A percentile compares a stretch with the other conserved stretches of the same genome.
Conservation (phyloP, 1,140 invertebrate genomes). For the Muscidifurax raptorellus region DNA sequence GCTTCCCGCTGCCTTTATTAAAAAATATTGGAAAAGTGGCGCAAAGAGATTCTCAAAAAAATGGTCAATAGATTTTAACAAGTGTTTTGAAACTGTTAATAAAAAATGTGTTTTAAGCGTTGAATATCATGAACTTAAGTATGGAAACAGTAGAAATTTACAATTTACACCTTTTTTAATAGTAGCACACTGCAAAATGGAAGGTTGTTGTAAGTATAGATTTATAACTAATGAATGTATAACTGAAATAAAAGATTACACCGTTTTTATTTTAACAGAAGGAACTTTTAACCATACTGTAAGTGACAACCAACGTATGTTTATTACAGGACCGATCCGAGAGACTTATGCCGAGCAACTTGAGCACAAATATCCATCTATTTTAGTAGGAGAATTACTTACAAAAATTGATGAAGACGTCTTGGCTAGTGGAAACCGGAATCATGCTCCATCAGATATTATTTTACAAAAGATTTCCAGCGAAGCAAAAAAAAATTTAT, state of each 20-base stretch:
- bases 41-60: no score
- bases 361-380: neutral
- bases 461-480: neutral
- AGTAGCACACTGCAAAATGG: neutral
- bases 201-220: neutral
- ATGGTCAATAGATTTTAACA: no score
- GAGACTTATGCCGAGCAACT: neutral
- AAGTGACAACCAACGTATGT: neutral
- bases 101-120: no score
- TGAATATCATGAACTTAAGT: no score
- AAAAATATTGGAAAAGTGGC: no score
- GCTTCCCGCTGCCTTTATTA: no score
- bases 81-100: no score
- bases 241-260: neutral
- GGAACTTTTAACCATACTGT: neutral
- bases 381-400: neutral
- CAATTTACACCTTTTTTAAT: neutral
- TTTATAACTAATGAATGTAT: neutral
- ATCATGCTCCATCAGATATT: neutral
- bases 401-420: neutral
- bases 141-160: neutral
- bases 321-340: neutral
- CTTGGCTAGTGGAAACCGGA: neutral
- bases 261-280: neutral
- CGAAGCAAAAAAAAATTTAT: neutral